Conservation (phyloP, 92 coral and sea anemone genomes). For the Muricea muricata region DNA sequence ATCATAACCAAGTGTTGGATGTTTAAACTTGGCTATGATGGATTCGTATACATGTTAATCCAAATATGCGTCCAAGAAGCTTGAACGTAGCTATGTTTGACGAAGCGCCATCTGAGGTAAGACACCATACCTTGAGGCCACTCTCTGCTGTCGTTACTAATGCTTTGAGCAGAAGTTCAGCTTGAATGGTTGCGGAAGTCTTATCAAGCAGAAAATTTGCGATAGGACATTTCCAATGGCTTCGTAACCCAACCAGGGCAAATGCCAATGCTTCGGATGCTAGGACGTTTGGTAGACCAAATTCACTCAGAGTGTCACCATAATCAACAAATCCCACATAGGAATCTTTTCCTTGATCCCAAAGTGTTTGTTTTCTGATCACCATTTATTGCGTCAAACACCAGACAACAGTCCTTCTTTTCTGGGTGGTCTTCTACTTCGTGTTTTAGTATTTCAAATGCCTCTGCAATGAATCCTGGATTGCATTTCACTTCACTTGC, state of each 20-base stretch:
- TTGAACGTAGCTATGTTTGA: background rate
- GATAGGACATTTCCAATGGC: conserved; percentile 4
- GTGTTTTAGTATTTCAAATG: background rate
- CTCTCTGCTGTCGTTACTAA: background rate
- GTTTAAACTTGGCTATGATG: background rate
- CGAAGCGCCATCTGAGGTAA: conserved; percentile 21
- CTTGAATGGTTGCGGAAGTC: background rate
- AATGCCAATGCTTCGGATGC: conserved; percentile 29
- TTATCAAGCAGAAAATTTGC: background rate
- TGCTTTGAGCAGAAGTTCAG: background rate
- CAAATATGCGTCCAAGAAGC: background rate
- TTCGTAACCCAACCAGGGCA: background rate
- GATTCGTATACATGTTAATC: background rate
- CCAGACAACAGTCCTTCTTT: conserved; percentile 16
- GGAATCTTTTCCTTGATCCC: background rate
- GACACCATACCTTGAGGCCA: conserved; percentile 14
- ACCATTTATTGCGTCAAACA: conserved; percentile 18
- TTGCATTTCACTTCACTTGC: conserved; percentile 5
- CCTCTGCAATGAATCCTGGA: conserved; percentile 11
- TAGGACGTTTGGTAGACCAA: background rate
- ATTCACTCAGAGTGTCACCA: background rate
- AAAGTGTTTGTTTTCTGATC: conserved; percentile 7
- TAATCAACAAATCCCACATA: conserved; percentile 27
- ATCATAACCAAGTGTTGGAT: conserved; percentile 4
- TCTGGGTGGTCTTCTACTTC: background rate